Base-by-base conservation (phyloP, 2,113 vertebrate species). In the Rhadina sibilatrix region DNA sequence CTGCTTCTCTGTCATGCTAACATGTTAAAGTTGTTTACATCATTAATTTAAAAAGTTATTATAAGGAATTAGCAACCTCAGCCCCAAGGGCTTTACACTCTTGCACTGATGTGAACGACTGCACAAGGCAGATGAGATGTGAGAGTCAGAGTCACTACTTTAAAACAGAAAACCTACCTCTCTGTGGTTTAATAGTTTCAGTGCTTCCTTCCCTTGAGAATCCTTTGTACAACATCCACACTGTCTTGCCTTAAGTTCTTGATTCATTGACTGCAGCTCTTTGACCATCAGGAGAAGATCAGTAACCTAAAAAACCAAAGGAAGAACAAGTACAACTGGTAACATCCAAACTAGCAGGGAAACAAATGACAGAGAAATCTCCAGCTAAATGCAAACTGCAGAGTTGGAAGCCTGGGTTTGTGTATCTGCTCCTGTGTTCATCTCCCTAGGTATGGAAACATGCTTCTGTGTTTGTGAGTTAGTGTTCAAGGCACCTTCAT, bases 241-340 rank as follows among this genome's bases (percentile, higher is more conserved):
- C 14, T 97, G 94, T 23, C 96, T 98, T 80, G 91, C 97, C 95
- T 98, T 98, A 63, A 98, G 96, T 18, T 98, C 98, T 61, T 96
- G 94, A 94, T 99, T 99, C 79, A 97, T 50, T 56, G 96, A 74
- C 65, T 99, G 97, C 75, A 99, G 96, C 44, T 97, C 97, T 87
- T 96, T 98, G 65, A 99, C 96, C 65, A 94, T 91, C 25, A 98
- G 98, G 89, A 99, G 97, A 38, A 99, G 98, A 64, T 99, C 99
- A 20, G 95, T 28, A 38, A 99, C 98, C 99, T 99, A 70, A 74
- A 64, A 3, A 87, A 53, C 24, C n/a, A 31, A 70, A 81, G 54
- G 83, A 71, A 92, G 44, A 93, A 64, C 12, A 66, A 78, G 38
- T 46, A 88, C n/a, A 75, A 79, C 12, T 15, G 31, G 15, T 74